Evolutionary conservation across 2,888 invertebrate species (phyloP).

Genomic region (Eristalis tenax): DNA sequence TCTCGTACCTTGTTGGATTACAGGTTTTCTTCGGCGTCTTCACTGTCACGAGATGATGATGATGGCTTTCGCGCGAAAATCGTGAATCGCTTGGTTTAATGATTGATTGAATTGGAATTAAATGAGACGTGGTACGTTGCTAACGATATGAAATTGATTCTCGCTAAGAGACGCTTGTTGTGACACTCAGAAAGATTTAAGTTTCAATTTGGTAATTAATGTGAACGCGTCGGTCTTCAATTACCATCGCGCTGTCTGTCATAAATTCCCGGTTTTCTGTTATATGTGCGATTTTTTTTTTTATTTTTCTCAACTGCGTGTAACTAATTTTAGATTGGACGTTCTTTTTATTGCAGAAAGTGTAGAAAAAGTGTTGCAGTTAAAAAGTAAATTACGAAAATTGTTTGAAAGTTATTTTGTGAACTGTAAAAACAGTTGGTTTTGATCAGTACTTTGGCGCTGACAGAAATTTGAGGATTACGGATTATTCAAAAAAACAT

Average conservation of each 20-base stretch:
- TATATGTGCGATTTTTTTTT: neutral
- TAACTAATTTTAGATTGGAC: neutral
- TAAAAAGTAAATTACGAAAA: neutral
- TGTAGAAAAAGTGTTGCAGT: neutral
- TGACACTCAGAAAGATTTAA: neutral
- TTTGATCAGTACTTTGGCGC: neutral
- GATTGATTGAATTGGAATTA: constrained; percentile 43
- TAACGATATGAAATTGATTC: constrained; percentile 14
- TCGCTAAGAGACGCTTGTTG: constrained; percentile 3
- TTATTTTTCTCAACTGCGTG: neutral
- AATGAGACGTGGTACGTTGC: constrained; percentile 14
- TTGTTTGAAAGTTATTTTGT: constrained; percentile 3
- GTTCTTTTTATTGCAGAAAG: constrained; percentile 17
- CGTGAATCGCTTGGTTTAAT: neutral
- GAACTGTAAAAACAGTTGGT: neutral
- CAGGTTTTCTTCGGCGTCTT: constrained; percentile 45
- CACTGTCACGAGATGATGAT: constrained; percentile 8
- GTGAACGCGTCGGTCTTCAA: constrained; percentile 44
- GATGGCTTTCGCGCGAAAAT: constrained; percentile 20
- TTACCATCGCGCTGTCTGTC: neutral
- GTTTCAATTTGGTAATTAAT: constrained; percentile 14
- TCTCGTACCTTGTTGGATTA: constrained; percentile 21
- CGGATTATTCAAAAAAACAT: neutral
- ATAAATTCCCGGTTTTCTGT: neutral
- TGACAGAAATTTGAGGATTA: neutral